phyloP scores from a whole-genome alignment of 2,113 vertebrate species.

The Dasyprocta punctata region DNA sequence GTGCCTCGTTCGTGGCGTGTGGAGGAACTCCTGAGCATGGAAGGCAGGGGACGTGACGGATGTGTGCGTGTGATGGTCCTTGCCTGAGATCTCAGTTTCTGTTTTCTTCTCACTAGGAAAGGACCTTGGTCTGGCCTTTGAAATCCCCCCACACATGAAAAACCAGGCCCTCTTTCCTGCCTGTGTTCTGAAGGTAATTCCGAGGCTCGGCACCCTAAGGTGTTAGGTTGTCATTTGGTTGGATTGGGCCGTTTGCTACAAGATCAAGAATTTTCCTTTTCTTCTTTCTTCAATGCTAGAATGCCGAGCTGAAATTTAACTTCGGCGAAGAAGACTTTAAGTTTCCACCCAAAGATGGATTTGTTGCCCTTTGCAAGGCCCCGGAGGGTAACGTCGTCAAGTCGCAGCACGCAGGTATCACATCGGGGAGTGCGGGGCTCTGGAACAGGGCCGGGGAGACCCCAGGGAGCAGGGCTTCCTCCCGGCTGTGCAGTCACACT shows the following conservation, averaged over 20 bases:
- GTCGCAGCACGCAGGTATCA: conserved; percentile 93
- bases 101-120: conserved; percentile 87
- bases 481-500: neutral
- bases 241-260: neutral
- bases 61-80: neutral
- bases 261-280: conserved; percentile 20
- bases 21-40: neutral
- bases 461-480: neutral
- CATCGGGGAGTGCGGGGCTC: neutral
- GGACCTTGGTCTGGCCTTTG: conserved; percentile 96
- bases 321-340: conserved; percentile 97
- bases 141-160: conserved; percentile 92
- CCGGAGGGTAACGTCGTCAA: conserved; percentile 90
- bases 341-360: conserved; percentile 93
- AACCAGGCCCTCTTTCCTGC: conserved; percentile 95
- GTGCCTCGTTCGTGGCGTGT: too few species aligned
- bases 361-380: conserved; percentile 91
- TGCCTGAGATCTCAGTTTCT: neutral
- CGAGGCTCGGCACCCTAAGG: neutral
- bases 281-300: conserved; percentile 85
- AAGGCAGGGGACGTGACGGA: neutral
- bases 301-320: conserved; percentile 98
- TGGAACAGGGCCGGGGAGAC: neutral
- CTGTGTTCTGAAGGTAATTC: conserved; percentile 96
- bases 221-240: neutral